These are phyloP conservation scores for Silvanus unidentatus DNA, from an alignment of 2,888 invertebrate species.

Conservation along the genomic window DNA sequence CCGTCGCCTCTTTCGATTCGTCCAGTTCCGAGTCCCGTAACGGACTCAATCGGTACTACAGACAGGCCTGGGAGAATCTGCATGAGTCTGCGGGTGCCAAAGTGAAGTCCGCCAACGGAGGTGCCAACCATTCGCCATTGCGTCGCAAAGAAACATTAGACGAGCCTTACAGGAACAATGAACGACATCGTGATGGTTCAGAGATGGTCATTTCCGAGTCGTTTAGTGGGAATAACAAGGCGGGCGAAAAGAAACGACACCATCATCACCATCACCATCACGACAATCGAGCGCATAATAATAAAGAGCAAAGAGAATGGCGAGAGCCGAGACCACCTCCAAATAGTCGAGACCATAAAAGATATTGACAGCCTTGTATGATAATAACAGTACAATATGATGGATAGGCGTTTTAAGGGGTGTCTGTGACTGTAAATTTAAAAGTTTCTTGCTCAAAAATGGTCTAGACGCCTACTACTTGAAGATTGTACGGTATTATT, in stretches of 20 bases:
- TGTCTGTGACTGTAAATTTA: slow-evolving; percentile 1
- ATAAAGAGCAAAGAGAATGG: slow-evolving; percentile 54
- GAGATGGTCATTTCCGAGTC: slow-evolving; percentile 69
- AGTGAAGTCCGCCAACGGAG: slow-evolving; percentile 46
- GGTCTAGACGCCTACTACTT: neutral
- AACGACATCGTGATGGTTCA: slow-evolving; percentile 58
- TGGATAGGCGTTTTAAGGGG: slow-evolving; percentile 22
- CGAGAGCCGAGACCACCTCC: slow-evolving; percentile 48
- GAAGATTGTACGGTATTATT: neutral
- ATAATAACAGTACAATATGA: slow-evolving; percentile 42
- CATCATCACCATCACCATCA: slow-evolving; percentile 77
- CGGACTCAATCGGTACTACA: slow-evolving; percentile 77
- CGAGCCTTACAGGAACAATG: slow-evolving; percentile 51
- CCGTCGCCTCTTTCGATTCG: slow-evolving; percentile 83
- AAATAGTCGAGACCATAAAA: slow-evolving; percentile 51
- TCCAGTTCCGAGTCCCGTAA: slow-evolving; percentile 79
- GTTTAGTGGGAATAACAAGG: slow-evolving; percentile 45
- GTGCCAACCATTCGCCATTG: slow-evolving; percentile 52
- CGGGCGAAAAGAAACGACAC: slow-evolving; percentile 57
- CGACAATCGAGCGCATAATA: slow-evolving; percentile 48
- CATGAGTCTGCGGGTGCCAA: slow-evolving; percentile 72
- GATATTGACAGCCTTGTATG: slow-evolving; percentile 47
- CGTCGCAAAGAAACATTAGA: slow-evolving; percentile 68
- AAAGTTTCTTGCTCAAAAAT: slow-evolving; percentile 2
- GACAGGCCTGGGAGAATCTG: slow-evolving; percentile 90